Evolutionary conservation across 2,888 invertebrate species (phyloP), one percentile per base, ranked within the genome.

Genomic region (Melanophora roralis): DNA sequence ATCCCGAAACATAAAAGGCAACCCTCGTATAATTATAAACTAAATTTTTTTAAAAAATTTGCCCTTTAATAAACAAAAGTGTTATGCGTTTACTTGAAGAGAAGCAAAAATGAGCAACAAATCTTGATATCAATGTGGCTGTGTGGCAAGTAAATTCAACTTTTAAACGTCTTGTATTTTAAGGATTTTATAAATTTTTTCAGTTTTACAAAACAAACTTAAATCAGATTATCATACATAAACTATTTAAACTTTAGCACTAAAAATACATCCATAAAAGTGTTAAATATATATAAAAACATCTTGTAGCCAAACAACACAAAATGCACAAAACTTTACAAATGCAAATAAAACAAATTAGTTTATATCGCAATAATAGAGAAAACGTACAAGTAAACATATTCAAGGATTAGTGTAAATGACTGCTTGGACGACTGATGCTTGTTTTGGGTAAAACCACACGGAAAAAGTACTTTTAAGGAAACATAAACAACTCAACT

Each of bases 281-380:
- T 34, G 6, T 5, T 7, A 19, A 40, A 43, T 14, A 45, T n/a
- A n/a, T n/a, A n/a, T n/a, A 47, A 36, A 36, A 19, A 55, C 53
- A 40, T 32, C 51, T 27, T n/a, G 16, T 38, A 38, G 19, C 38
- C 27, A 57, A 49, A 47, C 32, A 59, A 57, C 38, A 38, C 47
- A 36, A 65, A 65, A 57, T 65, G 49, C 27, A 43, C 7, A 38
- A 67, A 74, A 59, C 67, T 74, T 67, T 67, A 9, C 34, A 5
- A 65, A 67, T 43, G 40, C 59, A 59, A 74, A 67, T 59, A 67
- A 67, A 67, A 51, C 43, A 59, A 74, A 67, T 67, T 67, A 67
- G 14, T 74, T 67, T 57, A 1, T 34, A 27, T 19, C 7, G 14
- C 27, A 19, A 3, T 8, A 19, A 6, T 40, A 65, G 40, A 43